A percentile compares a stretch with the other conserved stretches of the same genome.
Evolutionary conservation across 2,113 vertebrate species (phyloP).

Genomic region (Spheniscus mendiculus): DNA sequence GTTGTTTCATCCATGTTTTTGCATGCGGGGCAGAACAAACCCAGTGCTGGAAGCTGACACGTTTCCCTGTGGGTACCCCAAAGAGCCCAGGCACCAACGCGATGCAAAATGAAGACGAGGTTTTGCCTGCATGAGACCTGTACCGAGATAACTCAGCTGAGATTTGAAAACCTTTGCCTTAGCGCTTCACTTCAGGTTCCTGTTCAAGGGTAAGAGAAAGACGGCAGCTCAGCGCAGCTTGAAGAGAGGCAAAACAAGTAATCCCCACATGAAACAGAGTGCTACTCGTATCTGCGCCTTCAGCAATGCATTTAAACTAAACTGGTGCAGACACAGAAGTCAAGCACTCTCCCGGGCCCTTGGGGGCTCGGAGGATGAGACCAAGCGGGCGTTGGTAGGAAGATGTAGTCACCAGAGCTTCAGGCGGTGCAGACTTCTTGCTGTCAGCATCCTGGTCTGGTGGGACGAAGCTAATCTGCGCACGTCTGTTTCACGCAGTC

Average conservation of each 20-base stretch:
- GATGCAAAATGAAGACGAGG: neutral
- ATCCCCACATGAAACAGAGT: fast-evolving
- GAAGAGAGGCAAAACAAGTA: neutral
- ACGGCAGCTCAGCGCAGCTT: fast-evolving
- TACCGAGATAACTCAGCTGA: neutral
- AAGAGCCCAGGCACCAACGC: neutral
- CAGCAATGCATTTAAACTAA: neutral
- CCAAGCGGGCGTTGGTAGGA: fast-evolving
- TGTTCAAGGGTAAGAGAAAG: neutral
- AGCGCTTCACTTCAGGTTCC: neutral
- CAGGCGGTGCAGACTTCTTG: neutral
- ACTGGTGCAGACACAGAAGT: no score
- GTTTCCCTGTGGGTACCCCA: neutral
- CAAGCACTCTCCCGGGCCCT: neutral
- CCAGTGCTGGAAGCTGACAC: neutral
- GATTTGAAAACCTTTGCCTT: neutral
- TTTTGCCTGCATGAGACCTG: neutral
- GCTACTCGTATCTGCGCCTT: fast-evolving
- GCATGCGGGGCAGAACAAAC: neutral
- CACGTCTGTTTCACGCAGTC: fast-evolving
- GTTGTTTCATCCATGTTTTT: neutral
- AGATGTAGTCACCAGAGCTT: neutral
- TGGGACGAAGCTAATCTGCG: neutral
- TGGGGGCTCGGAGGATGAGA: neutral
- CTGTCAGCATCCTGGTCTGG: neutral